Percentiles rank a stretch among this genome's conserved stretches.
Conservation (phyloP, 2,888 invertebrate species). For the Tortrix viridana region DNA sequence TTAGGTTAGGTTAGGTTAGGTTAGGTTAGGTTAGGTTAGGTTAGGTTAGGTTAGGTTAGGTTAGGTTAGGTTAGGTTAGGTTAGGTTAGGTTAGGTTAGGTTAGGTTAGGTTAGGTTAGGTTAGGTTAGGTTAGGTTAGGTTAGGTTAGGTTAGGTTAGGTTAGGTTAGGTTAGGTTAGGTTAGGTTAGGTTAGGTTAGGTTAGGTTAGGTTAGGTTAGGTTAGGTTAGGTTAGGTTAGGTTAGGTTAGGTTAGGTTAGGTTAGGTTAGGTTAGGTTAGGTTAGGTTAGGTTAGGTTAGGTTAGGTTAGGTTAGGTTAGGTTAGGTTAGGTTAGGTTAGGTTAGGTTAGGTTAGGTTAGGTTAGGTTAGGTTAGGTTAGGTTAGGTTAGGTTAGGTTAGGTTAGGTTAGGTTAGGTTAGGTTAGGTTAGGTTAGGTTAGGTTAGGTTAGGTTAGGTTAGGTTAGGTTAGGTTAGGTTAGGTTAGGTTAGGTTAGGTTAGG, state of each 20-base stretch:
- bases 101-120: too few species aligned
- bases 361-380: conserved; percentile 7
- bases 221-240: conserved; percentile 42
- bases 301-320: conserved; percentile 39
- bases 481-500: conserved; percentile 7
- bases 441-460: conserved; percentile 4
- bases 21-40: too few species aligned
- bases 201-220: conserved; percentile 40
- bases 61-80: too few species aligned
- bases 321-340: conserved; percentile 38
- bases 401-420: conserved; percentile 7
- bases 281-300: conserved; percentile 39
- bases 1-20: too few species aligned
- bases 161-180: too few species aligned
- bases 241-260: conserved; percentile 41
- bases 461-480: conserved; percentile 9
- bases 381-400: conserved; percentile 7
- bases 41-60: too few species aligned
- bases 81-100: too few species aligned
- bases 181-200: too few species aligned
- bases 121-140: too few species aligned
- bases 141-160: too few species aligned
- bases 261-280: conserved; percentile 40
- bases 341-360: conserved; percentile 14
- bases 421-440: conserved; percentile 4